Conservation (phyloP, 1,140 invertebrate species). For the Neodiprion virginianus region DNA sequence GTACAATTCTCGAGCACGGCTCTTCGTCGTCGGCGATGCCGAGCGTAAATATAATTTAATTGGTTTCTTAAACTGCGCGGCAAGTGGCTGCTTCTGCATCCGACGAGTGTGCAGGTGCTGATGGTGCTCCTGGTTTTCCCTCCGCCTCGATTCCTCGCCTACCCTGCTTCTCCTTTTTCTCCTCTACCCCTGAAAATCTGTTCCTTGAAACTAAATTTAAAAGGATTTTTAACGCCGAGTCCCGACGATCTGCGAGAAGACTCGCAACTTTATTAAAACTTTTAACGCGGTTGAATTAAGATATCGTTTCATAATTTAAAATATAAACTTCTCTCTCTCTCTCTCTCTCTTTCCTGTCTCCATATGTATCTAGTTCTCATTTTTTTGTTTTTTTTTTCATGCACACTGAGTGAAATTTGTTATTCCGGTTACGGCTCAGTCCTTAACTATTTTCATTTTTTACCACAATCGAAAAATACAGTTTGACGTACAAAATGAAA, state of each 20-base stretch:
- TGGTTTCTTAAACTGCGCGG: constrained; percentile 38
- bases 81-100: constrained; percentile 25
- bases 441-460: too few relatives aligned
- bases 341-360: constrained; percentile 17
- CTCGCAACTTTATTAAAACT: constrained; percentile 53
- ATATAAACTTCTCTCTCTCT: constrained; percentile 36
- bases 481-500: too few relatives aligned
- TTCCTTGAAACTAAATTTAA: not conserved
- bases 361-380: not conserved
- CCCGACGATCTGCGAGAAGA: not conserved
- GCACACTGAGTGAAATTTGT: too few relatives aligned
- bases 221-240: not conserved
- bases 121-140: not conserved
- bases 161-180: constrained; percentile 12
- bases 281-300: constrained; percentile 48
- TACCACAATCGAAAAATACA: too few relatives aligned
- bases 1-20: not conserved
- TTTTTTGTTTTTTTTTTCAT: too few relatives aligned
- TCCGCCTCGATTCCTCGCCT: constrained; percentile 25
- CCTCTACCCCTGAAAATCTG: constrained; percentile 11
- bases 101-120: constrained; percentile 9
- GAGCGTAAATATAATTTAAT: constrained; percentile 44
- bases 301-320: constrained; percentile 50
- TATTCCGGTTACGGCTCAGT: too few relatives aligned
- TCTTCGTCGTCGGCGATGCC: constrained; percentile 12